These are phyloP conservation scores for Troilus luridus DNA, from an alignment of 2,888 invertebrate species.

Conservation along the genomic window DNA sequence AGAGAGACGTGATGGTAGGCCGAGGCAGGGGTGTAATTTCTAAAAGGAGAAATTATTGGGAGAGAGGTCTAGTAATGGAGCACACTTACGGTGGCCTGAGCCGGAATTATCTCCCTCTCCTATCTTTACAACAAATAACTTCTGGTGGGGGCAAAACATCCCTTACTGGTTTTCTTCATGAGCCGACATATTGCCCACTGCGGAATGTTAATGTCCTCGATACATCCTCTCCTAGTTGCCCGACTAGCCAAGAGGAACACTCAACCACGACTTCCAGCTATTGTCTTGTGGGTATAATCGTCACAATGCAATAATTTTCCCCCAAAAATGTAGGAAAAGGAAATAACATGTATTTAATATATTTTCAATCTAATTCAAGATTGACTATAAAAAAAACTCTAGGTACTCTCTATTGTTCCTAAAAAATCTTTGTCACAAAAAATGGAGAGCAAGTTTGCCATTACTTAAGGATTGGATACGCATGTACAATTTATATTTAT, in stretches of 20 bases:
- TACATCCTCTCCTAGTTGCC: background rate
- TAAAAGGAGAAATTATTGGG: constrained; percentile 7
- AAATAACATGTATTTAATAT: no score
- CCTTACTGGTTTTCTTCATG: background rate
- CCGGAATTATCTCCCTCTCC: background rate
- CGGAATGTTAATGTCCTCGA: background rate
- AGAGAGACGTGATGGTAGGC: background rate
- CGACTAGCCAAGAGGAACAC: background rate
- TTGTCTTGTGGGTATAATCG: background rate
- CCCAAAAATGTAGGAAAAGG: no score
- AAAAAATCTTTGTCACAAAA: no score
- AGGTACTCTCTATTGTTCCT: no score
- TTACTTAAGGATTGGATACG: no score
- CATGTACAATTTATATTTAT: no score
- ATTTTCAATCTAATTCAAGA: no score
- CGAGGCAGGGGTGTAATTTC: background rate
- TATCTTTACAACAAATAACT: background rate
- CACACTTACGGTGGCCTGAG: background rate
- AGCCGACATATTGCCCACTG: background rate
- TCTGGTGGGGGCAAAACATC: background rate
- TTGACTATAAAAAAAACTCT: no score
- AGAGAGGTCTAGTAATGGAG: background rate
- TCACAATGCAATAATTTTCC: no score
- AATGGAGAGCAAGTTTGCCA: no score
- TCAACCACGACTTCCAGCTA: background rate